A percentile compares a stretch with the other conserved stretches of the same genome.
phyloP scores from a whole-genome alignment of 2,888 invertebrate species.

The Pyrrhia umbra region DNA sequence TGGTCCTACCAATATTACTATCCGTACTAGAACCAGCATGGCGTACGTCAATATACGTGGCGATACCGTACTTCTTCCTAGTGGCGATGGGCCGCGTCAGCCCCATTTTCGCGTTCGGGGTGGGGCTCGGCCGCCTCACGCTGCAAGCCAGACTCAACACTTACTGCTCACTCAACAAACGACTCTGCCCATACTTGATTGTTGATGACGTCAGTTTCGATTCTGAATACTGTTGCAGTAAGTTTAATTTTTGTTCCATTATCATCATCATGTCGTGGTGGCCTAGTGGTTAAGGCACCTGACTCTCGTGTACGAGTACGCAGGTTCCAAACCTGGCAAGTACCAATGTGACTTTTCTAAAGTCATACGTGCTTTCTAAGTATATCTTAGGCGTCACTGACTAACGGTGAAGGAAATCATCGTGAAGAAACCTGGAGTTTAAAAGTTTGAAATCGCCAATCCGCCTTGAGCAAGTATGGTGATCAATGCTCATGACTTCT shows the following conservation, averaged over 20 bases:
- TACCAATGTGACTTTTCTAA: too few species aligned
- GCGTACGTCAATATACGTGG: not conserved
- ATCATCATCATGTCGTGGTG: too few species aligned
- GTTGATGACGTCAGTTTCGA: not conserved
- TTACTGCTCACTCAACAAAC: constrained; percentile 28
- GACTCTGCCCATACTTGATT: constrained; percentile 30
- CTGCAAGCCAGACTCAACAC: constrained; percentile 41
- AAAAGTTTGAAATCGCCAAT: too few species aligned
- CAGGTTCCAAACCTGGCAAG: too few species aligned
- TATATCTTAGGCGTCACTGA: too few species aligned
- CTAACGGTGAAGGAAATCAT: too few species aligned
- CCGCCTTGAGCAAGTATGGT: too few species aligned
- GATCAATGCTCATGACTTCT: too few species aligned
- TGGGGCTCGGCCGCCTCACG: constrained; percentile 18
- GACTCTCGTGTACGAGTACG: too few species aligned
- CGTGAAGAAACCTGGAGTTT: too few species aligned
- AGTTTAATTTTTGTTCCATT: constrained; percentile 25
- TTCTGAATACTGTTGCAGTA: constrained; percentile 35
- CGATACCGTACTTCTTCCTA: not conserved
- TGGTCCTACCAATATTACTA: constrained; percentile 29
- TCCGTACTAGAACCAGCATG: constrained; percentile 1
- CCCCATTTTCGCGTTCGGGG: constrained; percentile 26
- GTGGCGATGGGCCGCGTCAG: not conserved
- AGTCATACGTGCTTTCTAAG: too few species aligned
- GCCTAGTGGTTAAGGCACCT: too few species aligned